Percentiles rank a stretch among this genome's conserved stretches.
Conservation (phyloP, 2,797 vertebrate genomes). For the Cuculus canorus region DNA sequence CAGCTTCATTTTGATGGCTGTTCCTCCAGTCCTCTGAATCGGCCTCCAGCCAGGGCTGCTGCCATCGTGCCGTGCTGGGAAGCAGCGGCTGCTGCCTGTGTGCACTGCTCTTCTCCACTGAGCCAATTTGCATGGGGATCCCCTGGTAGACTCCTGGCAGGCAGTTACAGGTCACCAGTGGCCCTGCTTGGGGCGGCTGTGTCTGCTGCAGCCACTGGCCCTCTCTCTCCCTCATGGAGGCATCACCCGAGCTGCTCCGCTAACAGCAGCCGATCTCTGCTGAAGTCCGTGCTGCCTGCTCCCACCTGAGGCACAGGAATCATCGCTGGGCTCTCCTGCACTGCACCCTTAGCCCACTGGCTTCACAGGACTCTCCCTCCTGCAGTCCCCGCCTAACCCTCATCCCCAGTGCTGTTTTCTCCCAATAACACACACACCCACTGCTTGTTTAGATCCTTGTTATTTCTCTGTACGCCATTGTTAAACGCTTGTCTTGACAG, state of each 20-base stretch:
- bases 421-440: slow-evolving; percentile 23
- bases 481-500: slow-evolving; percentile 29
- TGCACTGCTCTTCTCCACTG: background rate
- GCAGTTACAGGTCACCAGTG: background rate
- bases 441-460: slow-evolving; percentile 35
- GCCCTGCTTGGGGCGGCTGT: background rate
- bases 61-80: too few species aligned
- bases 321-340: rapidly evolving
- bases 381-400: background rate
- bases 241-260: background rate
- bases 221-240: background rate
- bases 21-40: background rate
- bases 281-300: background rate
- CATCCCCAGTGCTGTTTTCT: background rate
- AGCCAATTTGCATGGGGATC: rapidly evolving
- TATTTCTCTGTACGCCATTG: background rate
- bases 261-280: background rate
- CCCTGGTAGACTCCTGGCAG: rapidly evolving
- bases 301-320: background rate
- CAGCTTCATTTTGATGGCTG: background rate
- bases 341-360: rapidly evolving
- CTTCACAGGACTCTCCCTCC: background rate
- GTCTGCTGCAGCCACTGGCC: background rate
- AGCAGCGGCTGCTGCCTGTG: background rate
- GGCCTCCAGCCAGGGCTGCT: background rate